A percentile compares a stretch with the other conserved stretches of the same genome.
These are phyloP conservation scores for Syngnathus typhle DNA, from an alignment of 2,113 vertebrate genomes.

Conservation along the genomic window DNA sequence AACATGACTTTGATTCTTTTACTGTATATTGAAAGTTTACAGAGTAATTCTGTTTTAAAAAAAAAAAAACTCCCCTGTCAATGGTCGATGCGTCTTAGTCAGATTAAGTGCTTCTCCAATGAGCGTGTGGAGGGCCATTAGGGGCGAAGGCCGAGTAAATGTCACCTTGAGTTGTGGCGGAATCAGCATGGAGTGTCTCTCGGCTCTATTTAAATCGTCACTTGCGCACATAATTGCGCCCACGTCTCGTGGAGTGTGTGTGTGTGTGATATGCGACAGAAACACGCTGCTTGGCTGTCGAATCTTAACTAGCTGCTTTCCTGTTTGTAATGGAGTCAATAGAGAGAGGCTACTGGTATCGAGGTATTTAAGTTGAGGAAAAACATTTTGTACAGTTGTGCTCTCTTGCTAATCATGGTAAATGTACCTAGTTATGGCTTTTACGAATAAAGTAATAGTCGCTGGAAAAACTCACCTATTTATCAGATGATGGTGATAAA, in stretches of 20 bases:
- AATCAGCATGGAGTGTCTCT: constrained; percentile 11
- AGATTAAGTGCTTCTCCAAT: constrained; percentile 42
- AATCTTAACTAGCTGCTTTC: not conserved
- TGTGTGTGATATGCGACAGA: not conserved
- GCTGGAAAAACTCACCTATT: too few relatives aligned
- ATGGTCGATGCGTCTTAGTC: constrained; percentile 26
- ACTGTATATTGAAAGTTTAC: not conserved
- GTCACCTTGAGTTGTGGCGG: constrained; percentile 51
- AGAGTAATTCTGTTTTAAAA: constrained; percentile 23
- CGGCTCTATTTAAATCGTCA: constrained; percentile 12
- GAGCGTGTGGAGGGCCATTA: constrained; percentile 46
- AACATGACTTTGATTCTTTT: not conserved
- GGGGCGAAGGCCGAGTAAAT: constrained; percentile 41
- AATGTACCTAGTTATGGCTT: not conserved
- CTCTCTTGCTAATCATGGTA: too few relatives aligned
- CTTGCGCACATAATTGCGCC: not conserved
- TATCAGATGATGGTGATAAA: too few relatives aligned
- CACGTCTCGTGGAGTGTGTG: not conserved
- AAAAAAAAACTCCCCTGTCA: constrained; percentile 27
- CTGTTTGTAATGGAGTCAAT: not conserved
- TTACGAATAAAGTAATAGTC: too few relatives aligned
- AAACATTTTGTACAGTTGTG: not conserved
- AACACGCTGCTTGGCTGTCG: not conserved
- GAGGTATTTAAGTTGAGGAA: not conserved
- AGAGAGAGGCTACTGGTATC: too few relatives aligned